Evolutionary conservation across 1,140 invertebrate species (phyloP), one percentile per base, ranked within the genome.

Genomic region (Drosophila tani): DNA sequence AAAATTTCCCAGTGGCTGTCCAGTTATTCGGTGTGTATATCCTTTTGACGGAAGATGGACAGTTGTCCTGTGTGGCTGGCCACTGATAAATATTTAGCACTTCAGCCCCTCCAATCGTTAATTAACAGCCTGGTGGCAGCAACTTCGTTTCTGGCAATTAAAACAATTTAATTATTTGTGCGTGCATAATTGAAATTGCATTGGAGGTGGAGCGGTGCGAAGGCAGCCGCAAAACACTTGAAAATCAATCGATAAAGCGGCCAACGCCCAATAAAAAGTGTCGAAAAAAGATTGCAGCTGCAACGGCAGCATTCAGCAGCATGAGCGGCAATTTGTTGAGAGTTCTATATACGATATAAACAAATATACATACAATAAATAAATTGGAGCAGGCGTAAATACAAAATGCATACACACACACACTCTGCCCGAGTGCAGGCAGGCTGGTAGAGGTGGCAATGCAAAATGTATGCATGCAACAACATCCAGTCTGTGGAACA

Each of bases 341-440:
- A 84, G 74, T 83, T 86, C 82, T 90, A 88, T 84, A 90, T 88
- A 87, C 75, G 64, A 87, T 82, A 87, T 86, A 87, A 87, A 87
- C 83, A 87, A 87, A 87, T 87, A 87, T 82, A 87, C 83, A 87
- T 87, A 84, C 84, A 84, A 88, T 88, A 88, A 88, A 88, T 88
- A 90, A 88, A 88, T 88, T 88, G 84, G 84, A 88, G 85, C 84
- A 87, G 81, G 84, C 84, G 84, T 87, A 87, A 87, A 87, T 87
- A 65, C 84, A 81, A 88, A 81, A 76, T 67, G 75, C 76, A 83
- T 69, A 83, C 73, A 81, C 53, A 17, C 53, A 51, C 59, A 66
- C 59, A 66, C 17, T 41, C 21, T 45, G 40, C 63, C 19, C 24
- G 43, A 19, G 38, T 17, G 62, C 5, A 41, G 14, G 43, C 32